Evolutionary conservation across 92 coral and sea anemone species (phyloP).

Genomic region (Epizoanthus fatuus): DNA sequence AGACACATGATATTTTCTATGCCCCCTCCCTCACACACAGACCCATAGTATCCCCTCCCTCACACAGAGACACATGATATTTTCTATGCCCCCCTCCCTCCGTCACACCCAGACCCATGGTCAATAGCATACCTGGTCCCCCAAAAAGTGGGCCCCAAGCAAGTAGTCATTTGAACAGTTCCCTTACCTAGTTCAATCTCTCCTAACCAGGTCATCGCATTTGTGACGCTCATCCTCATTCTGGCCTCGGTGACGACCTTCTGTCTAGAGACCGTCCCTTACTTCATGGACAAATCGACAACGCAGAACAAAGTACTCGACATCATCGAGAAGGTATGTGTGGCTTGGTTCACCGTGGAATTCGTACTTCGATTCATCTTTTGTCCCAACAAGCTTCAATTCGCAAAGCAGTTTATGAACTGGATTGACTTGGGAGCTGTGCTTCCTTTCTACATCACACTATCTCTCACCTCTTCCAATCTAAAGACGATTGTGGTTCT

Average conservation of each 20-base stretch:
- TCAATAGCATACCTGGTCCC: no score
- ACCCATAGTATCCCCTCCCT: no score
- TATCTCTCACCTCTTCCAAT: constrained; percentile 80
- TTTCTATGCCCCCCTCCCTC: neutral
- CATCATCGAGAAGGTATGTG: constrained; percentile 84
- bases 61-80: no score
- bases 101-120: no score
- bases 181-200: neutral
- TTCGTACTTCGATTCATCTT: constrained; percentile 74
- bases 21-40: no score
- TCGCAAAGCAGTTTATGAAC: constrained; percentile 94
- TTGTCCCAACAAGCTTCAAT: constrained; percentile 90
- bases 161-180: no score
- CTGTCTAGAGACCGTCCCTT: constrained; percentile 93
- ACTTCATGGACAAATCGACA: constrained; percentile 70
- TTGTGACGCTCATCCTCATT: constrained; percentile 85
- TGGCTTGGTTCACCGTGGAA: constrained; percentile 92
- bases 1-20: no score
- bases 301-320: constrained; percentile 68
- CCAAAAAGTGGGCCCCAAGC: no score
- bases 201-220: constrained; percentile 79
- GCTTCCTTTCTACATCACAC: constrained; percentile 86
- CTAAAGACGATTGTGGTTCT: constrained; percentile 89
- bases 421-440: constrained; percentile 99
- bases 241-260: constrained; percentile 89